A percentile compares a stretch with the other conserved stretches of the same genome.
Evolutionary conservation across 2,888 invertebrate species (phyloP).

Genomic region (Campopleginae sp.): DNA sequence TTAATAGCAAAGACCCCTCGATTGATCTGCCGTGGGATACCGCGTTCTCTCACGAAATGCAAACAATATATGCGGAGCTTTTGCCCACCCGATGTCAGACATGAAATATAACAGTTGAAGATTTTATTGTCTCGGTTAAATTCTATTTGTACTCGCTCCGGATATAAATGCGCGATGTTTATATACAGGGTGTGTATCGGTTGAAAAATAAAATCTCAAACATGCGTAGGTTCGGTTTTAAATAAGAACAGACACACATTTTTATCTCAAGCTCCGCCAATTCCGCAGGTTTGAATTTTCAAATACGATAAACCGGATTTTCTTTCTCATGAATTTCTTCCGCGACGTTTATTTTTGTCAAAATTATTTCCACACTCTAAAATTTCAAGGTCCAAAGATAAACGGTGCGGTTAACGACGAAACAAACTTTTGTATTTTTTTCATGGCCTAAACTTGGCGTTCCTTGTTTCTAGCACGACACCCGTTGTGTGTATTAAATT

Average conservation of each 20-base stretch:
- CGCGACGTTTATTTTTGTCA: background rate
- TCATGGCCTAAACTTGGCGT: background rate
- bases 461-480: background rate
- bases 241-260: background rate
- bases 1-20: constrained; percentile 73
- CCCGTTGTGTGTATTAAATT: background rate
- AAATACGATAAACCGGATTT: background rate
- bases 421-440: background rate
- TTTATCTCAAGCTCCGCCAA: background rate
- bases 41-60: constrained; percentile 73
- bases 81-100: constrained; percentile 23
- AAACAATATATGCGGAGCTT: constrained; percentile 49
- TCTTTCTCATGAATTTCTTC: background rate
- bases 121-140: constrained; percentile 50
- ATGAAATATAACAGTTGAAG: constrained; percentile 31
- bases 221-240: too few relatives aligned
- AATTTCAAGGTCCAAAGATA: background rate
- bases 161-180: constrained; percentile 14
- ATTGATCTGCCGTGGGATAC: constrained; percentile 74
- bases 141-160: constrained; percentile 44
- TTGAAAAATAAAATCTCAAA: background rate
- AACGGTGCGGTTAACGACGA: background rate
- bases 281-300: background rate
- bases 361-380: background rate
- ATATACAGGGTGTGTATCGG: background rate